Evolutionary conservation across 2,888 invertebrate species (phyloP), one percentile per base, ranked within the genome.

Genomic region (Oxystoma pomonae): DNA sequence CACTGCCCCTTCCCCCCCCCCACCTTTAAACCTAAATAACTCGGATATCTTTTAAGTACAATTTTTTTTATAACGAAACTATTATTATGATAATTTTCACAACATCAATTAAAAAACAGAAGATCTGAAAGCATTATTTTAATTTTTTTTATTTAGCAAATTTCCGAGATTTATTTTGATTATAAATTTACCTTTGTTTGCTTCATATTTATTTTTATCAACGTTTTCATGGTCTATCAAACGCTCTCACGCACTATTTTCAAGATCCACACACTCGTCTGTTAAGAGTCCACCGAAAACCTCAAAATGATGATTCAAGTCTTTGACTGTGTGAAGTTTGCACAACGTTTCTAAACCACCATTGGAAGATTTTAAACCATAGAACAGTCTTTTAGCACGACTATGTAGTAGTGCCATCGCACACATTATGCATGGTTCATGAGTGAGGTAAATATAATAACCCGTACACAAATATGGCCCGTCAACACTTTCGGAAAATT

Each of bases 401-500:
- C 95, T 93, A 78, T 98, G 98, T 0, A 96, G 85, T 61, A 98
- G 81, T 0, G 92, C 97, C 98, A 98, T 98, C 0, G 94, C 84
- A 81, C 98, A 98, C 90, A 98, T 94, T 0, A 92, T 77, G 80
- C 98, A 98, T 0, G 98, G 97, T 77, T 98, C 98, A 65, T 85
- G 84, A 0, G 90, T 85, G 53, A 92, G 77, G 76, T 94, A 97
- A 1, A 92, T 80, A 81, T 93, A 90, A 78, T 92, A 95, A 1
- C 92, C 92, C 0, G 97, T 95, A 80, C 94, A 94, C 57, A 95
- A 80, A 77, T 95, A 95, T 0, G 91, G 89, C 1, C 87, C 86
- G 57, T 81, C 77, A n/a, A 77, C 73, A 49, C 81, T 80, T 1
- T 71, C 72, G 0, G 71, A 67, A 17, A 73, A 61, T 62, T 80